Evolutionary conservation across 2,797 vertebrate species (phyloP), one percentile per base, ranked within the genome.

Genomic region (Melanotaenia trifasciata): DNA sequence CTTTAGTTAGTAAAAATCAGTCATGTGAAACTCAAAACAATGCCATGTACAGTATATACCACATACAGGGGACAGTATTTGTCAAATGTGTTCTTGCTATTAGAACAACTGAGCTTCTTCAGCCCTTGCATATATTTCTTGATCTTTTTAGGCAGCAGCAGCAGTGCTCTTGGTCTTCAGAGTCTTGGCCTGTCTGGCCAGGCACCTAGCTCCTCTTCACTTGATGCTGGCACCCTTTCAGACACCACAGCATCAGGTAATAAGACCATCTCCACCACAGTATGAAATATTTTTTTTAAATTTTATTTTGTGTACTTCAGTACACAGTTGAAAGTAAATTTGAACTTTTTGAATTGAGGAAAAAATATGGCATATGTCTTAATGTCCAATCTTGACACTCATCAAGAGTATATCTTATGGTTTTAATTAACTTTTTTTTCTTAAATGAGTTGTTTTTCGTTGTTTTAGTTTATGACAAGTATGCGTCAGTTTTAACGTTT

Each of bases 181-280:
- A 99, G 98, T 91, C 94, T 99, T 60, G 98, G 98, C 3, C 93
- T 99, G 45, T 99, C 98, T 10, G 98, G 98, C 68, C 98, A 99
- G 84, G 98, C 98, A 33, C 98, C 98, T 87, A 99, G 98, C 90
- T 99, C 98, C 67, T 99, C 98, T 51, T 99, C 98, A 24, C 94
- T 99, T 35, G 98, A 99, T n/a, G 98, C 98, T 0, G 98, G 98
- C 72, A 99, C 98, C 0, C 95, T 99, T 56, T 99, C 98, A 5
- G 98, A 99, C 93, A 99, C 98, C 63, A 99, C 98, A 13, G 98
- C 98, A 91, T 99, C 98, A 97, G 98, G 98, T 99, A 98, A 96
- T 89, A 79, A 75, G 67, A 79, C 63, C 26, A 38, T 26, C 14
- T 58, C 24, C 14, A 1, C 57, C 8, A 18, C 30, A 33, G 3